Evolutionary conservation across 2,888 invertebrate genomes (phyloP), one percentile per base, ranked within the genome.

Genomic region (Monochamus alternatus): DNA sequence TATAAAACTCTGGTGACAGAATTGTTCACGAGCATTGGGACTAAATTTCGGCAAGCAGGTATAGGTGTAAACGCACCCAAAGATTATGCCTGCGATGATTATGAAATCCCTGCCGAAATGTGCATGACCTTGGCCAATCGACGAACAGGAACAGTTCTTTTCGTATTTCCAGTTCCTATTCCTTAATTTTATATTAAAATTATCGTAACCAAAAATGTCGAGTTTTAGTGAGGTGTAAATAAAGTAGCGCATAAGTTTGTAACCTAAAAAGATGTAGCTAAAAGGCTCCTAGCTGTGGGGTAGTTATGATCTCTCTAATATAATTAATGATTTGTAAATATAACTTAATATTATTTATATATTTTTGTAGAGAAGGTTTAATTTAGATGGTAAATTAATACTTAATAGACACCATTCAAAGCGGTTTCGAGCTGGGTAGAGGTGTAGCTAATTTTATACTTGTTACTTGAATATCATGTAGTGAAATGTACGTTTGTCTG

Each of bases 301-400:
- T 76, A 78, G 71, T 70, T 63, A 79, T 80, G 81, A 81, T 80
- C 81, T 83, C 82, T 83, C 81, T 82, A 82, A 81, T 81, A 75
- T 81, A 38, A 38, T 82, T 79, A 82, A 81, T 82, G 80, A 81
- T 82, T 83, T 81, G 83, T 83, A 82, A 81, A 82, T 83, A 83
- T 77, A 75, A 69, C 68, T 74, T 74, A 69, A 74, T 63, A 68
- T 74, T 68, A 75, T 75, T 75, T 75, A 68, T 75, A 72, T 75
- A 72, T 75, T 75, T 75, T 75, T 75, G 75, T 75, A 75, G 75
- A 51, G 32, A n/a, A 72, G 58, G 44, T 71, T 64, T 71, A 51
- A 75, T 67, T 75, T 75, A 71, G 71, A 72, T 31, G 60, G 32
- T 66, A 65, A 66, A 73, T 73, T 52, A 69, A 64, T 64, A 74